Evolutionary conservation across 1,140 invertebrate species (phyloP).

Genomic region (Aphis gossypii): DNA sequence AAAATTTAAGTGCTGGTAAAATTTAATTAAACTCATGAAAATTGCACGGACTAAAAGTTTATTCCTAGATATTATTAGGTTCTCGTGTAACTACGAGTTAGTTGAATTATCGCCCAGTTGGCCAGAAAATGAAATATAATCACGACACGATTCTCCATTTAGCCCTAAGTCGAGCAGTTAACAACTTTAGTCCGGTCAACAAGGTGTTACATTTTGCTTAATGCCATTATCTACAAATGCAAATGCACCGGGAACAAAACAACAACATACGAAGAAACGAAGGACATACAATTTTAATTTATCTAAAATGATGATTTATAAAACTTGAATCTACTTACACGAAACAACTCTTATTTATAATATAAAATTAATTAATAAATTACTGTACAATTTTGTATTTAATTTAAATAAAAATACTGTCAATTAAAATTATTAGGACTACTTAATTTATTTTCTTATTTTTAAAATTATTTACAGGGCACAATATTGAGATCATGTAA

Average conservation of each 20-base stretch:
- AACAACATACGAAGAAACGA: neutral
- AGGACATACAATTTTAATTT: neutral
- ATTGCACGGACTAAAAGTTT: neutral
- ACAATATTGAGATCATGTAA: neutral
- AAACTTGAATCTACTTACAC: neutral
- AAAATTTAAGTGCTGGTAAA: slow-evolving; percentile 1
- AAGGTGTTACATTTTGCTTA: neutral
- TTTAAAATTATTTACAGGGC: neutral
- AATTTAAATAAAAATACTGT: no score
- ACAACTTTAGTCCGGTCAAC: slow-evolving; percentile 27
- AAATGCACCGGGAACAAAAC: neutral
- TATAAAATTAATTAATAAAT: neutral
- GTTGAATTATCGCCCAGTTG: slow-evolving; percentile 27
- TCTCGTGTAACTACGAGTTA: neutral
- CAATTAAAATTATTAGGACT: neutral
- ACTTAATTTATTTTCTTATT: neutral
- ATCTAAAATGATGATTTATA: neutral
- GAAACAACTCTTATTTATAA: neutral
- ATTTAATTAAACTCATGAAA: neutral
- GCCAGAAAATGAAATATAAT: slow-evolving; percentile 28
- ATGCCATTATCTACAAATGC: neutral
- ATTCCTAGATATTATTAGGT: slow-evolving; percentile 20
- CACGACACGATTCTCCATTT: slow-evolving; percentile 31
- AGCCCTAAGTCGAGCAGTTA: neutral
- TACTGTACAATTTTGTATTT: neutral